phyloP scores from a whole-genome alignment of 2,113 vertebrate species.

The Syngnathus typhle region DNA sequence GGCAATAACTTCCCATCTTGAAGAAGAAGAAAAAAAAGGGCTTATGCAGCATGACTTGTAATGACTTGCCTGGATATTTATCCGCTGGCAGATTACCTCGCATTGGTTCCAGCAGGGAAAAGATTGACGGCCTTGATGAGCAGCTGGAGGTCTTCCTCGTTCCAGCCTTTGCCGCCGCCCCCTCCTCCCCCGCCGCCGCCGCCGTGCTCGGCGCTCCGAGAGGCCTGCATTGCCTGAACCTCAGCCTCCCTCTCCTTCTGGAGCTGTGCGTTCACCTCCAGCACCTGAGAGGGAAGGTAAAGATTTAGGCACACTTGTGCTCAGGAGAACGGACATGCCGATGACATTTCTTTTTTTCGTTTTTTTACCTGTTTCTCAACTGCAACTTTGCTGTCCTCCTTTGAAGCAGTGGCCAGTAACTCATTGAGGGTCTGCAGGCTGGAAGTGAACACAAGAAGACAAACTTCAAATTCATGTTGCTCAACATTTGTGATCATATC shows the following conservation, averaged over 20 bases:
- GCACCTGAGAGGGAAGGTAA: slow-evolving; percentile 69
- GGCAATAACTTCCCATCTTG: slow-evolving; percentile 97
- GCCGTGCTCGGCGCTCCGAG: slow-evolving; percentile 80
- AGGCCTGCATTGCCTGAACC: slow-evolving; percentile 82
- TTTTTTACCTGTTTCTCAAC: slow-evolving; percentile 86
- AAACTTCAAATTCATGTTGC: neutral
- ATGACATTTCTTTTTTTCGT: neutral
- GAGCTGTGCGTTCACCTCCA: slow-evolving; percentile 87
- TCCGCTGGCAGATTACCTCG: slow-evolving; percentile 71
- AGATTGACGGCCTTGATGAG: slow-evolving; percentile 98
- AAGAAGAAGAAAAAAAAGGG: neutral
- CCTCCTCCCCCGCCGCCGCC: slow-evolving; percentile 71
- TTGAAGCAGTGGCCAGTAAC: slow-evolving; percentile 79
- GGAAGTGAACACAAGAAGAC: slow-evolving; percentile 36
- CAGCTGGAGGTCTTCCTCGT: slow-evolving; percentile 91
- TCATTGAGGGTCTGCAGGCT: slow-evolving; percentile 96
- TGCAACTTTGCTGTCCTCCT: slow-evolving; percentile 83
- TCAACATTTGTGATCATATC: neutral
- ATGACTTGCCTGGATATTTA: too few species aligned
- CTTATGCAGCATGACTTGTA: too few species aligned
- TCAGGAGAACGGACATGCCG: too few species aligned
- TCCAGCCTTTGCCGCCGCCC: slow-evolving; percentile 85
- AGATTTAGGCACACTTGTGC: too few species aligned
- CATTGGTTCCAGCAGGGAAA: slow-evolving; percentile 95
- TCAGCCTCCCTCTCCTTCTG: slow-evolving; percentile 87